Conservation (phyloP, 1,140 invertebrate genomes). For the Magallana gigas region DNA sequence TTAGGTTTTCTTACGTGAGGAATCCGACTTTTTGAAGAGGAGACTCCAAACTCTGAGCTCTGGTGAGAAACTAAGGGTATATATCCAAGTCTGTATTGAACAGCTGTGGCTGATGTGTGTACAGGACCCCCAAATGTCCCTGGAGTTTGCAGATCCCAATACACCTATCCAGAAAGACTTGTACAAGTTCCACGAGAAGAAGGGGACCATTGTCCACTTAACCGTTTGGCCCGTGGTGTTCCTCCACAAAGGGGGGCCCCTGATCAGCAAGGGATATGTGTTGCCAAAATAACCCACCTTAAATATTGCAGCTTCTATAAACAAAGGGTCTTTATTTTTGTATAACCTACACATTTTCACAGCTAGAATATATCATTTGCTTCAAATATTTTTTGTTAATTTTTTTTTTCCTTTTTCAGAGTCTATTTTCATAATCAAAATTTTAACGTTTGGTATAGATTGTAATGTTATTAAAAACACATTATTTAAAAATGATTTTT, state of each 20-base stretch:
- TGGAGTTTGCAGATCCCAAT: background rate
- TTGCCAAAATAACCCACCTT: background rate
- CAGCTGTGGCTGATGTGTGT: conserved; percentile 50
- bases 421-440: too few relatives aligned
- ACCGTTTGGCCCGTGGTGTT: conserved; percentile 48
- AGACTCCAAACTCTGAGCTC: background rate
- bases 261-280: conserved; percentile 52
- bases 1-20: background rate
- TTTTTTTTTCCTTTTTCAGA: too few relatives aligned
- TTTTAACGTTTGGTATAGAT: too few relatives aligned
- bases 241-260: conserved; percentile 43
- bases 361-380: too few relatives aligned
- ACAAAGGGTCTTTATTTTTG: too few relatives aligned
- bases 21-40: background rate
- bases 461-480: too few relatives aligned
- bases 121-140: conserved; percentile 44
- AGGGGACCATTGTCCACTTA: conserved; percentile 36
- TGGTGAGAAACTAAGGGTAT: background rate
- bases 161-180: conserved; percentile 23
- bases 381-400: too few relatives aligned
- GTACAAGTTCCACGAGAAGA: conserved; percentile 48
- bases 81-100: conserved; percentile 34
- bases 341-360: too few relatives aligned
- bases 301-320: too few relatives aligned
- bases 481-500: too few relatives aligned